These are phyloP conservation scores for Apotomis betuletana DNA, from an alignment of 2,888 invertebrate genomes.

Conservation along the genomic window DNA sequence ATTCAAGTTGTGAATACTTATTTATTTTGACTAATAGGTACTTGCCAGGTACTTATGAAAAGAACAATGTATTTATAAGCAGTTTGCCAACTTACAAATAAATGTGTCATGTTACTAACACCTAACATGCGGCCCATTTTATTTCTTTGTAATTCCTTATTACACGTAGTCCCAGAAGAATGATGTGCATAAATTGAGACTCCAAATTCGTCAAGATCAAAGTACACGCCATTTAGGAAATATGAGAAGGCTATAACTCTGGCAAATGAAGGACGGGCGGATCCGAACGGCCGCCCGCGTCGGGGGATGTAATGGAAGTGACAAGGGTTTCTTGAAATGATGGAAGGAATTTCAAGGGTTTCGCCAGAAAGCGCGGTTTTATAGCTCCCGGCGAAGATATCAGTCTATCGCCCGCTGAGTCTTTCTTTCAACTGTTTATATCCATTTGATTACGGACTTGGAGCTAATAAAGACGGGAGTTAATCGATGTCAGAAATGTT, in stretches of 20 bases:
- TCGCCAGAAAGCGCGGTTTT: constrained; percentile 68
- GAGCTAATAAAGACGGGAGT: neutral
- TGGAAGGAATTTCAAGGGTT: constrained; percentile 74
- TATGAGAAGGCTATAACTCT: constrained; percentile 75
- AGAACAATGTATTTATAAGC: no score
- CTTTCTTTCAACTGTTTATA: constrained; percentile 52
- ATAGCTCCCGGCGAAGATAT: constrained; percentile 68
- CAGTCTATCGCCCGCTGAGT: constrained; percentile 61
- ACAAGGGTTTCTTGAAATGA: constrained; percentile 80
- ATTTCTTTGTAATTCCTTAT: constrained; percentile 21
- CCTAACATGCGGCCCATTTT: neutral
- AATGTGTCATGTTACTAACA: neutral
- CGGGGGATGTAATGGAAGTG: constrained; percentile 77
- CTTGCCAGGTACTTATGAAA: no score
- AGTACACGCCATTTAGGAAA: constrained; percentile 71
- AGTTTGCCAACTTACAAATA: neutral
- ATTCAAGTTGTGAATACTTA: no score
- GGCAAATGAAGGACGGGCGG: constrained; percentile 75
- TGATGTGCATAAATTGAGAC: constrained; percentile 48
- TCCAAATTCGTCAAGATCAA: constrained; percentile 61
- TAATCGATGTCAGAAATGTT: neutral
- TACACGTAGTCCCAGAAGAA: constrained; percentile 30
- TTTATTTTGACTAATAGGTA: no score
- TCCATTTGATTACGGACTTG: constrained; percentile 3
- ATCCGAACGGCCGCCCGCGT: constrained; percentile 66